Percentiles rank a stretch among this genome's conserved stretches.
Conservation (phyloP, 2,888 invertebrate species). For the Allolobophora icterica region DNA sequence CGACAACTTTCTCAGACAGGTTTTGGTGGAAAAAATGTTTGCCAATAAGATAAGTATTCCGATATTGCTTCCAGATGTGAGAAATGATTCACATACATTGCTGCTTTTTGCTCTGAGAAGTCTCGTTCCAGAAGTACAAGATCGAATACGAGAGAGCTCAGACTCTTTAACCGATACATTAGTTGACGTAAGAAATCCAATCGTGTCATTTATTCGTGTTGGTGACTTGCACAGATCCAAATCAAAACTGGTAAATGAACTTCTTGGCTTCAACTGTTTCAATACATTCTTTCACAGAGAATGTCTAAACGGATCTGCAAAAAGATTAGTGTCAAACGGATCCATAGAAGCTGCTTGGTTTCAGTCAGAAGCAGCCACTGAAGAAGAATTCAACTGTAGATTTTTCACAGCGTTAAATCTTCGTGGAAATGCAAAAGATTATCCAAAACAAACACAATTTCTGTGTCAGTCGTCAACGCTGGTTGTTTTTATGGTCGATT, state of each 20-base stretch:
- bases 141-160: neutral
- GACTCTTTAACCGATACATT: too few species aligned
- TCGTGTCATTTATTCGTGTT: neutral
- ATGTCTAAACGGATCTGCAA: neutral
- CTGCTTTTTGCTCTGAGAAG: neutral
- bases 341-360: conserved; percentile 12
- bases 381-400: neutral
- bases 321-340: neutral
- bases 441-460: neutral
- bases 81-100: neutral
- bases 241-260: neutral
- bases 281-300: neutral
- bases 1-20: neutral
- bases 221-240: neutral
- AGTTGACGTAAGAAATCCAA: too few species aligned
- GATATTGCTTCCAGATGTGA: neutral
- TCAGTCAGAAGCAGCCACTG: neutral
- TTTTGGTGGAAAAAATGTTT: neutral
- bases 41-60: neutral
- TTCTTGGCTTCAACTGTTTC: neutral
- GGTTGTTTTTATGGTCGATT: neutral
- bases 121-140: neutral
- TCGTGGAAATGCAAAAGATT: neutral
- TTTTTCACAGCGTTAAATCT: neutral
- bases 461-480: neutral